Base-by-base conservation (phyloP, 1,140 invertebrate species). In the Heliconius congener region DNA sequence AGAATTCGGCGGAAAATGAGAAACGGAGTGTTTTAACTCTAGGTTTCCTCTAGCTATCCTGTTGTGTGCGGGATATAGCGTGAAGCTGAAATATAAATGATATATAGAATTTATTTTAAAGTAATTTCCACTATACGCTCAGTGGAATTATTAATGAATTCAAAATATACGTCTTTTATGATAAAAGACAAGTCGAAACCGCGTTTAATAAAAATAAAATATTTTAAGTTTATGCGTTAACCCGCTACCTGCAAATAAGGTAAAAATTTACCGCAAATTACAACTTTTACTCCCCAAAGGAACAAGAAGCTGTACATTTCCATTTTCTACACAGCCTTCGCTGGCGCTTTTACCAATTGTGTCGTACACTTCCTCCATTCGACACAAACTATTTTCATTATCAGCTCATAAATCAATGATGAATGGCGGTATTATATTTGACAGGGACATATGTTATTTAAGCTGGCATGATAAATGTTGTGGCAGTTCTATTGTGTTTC, bases 321-420 rank as follows among this genome's bases (percentile, higher is more conserved):
- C 73, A 80, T 80, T 80, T 72, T 34, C 73, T 46, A 73, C 11
- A 71, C 27, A 55, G 23, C 39, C 71, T 76, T 76, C 73, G 79
- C 37, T 39, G 72, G 52, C 18, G 50, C 71, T 72, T 30, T 42
- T 80, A 72, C 74, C 79, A 34, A 80, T 72, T 72, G 75, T 60
- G 74, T 76, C 79, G 42, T 55, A 71, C 57, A 76, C 76, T 74
- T 77, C 37, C 77, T 78, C 30, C 73, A 52, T 86, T 84, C 81
- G 85, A 84, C 84, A 84, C 85, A 88, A 94, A 93, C 91, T 93
- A 93, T 93, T 94, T 94, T 92, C 91, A 93, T 90, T 91, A 94
- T 91, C 87, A 87, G 87, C 81, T 86, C 88, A 92, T 93, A 93
- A 94, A 93, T 94, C 91, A 94, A 86, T 88, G 90, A 93, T 90